These are phyloP conservation scores for fruit fly (Drosophila melanogaster) DNA, from an alignment of 1,140 invertebrate species.

Conservation along the genomic window DNA sequence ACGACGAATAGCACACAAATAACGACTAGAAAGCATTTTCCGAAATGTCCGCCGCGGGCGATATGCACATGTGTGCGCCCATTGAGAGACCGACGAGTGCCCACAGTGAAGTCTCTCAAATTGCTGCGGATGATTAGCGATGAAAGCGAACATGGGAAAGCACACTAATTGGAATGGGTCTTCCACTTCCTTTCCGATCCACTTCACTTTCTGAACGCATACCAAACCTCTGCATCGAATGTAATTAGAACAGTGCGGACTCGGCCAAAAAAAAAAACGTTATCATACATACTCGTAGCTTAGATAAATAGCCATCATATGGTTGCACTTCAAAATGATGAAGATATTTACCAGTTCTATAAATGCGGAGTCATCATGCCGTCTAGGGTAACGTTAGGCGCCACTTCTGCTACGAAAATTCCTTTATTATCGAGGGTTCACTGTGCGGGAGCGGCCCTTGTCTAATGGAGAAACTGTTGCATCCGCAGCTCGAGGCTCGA, in stretches of 20 bases:
- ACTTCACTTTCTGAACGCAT: conserved; percentile 27
- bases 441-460: conserved; percentile 42
- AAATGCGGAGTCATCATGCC: not conserved
- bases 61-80: conserved; percentile 5
- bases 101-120: conserved; percentile 32
- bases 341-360: not conserved
- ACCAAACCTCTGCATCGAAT: conserved; percentile 3
- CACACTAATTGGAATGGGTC: conserved; percentile 31
- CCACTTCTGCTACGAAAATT: not conserved
- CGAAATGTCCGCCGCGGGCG: conserved; percentile 56
- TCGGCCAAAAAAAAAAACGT: not conserved
- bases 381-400: not conserved
- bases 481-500: conserved; percentile 28
- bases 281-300: too few relatives aligned
- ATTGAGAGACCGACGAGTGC: conserved; percentile 12
- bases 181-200: conserved; percentile 26
- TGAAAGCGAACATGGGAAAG: conserved; percentile 28
- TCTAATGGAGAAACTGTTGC: conserved; percentile 39
- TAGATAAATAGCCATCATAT: too few relatives aligned
- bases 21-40: conserved; percentile 77
- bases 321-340: not conserved
- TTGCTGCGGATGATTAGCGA: conserved; percentile 23
- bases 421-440: not conserved
- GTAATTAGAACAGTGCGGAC: conserved; percentile 4
- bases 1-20: conserved; percentile 36